Conservation (phyloP, 2,797 vertebrate species). For the Scolopax bukidnonensis region DNA sequence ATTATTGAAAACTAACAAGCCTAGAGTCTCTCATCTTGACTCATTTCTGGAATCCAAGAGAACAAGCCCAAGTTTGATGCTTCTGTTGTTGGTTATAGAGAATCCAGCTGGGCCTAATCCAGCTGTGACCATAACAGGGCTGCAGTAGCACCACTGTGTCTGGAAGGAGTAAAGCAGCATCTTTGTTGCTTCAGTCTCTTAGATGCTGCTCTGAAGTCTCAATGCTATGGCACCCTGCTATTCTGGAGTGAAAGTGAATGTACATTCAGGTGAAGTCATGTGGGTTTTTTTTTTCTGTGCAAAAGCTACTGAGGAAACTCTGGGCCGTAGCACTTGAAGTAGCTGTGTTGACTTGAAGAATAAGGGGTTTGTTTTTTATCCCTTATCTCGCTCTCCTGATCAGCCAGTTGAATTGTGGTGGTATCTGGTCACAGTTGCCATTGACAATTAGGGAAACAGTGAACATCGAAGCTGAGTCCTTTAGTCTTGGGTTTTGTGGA, state of each 20-base stretch:
- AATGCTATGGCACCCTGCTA: background rate
- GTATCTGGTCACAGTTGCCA: background rate
- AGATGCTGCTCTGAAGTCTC: background rate
- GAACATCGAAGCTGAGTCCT: background rate
- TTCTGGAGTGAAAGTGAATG: background rate
- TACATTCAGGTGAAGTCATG: background rate
- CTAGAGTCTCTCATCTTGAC: background rate
- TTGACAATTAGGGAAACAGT: background rate
- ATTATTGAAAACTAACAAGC: background rate
- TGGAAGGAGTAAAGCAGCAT: background rate
- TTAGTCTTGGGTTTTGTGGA: background rate
- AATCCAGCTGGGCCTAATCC: background rate
- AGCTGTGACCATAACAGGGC: background rate
- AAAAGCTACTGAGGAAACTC: background rate
- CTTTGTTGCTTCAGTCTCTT: background rate
- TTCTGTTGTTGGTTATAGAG: background rate
- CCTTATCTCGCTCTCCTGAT: background rate
- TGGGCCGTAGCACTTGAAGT: background rate
- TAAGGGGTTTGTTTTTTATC: background rate
- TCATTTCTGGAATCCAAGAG: background rate
- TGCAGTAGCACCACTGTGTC: background rate
- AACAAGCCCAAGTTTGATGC: background rate
- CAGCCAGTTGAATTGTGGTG: background rate
- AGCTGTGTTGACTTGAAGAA: background rate
- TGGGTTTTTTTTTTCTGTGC: background rate